These are phyloP conservation scores for Muschampia plurimacula DNA, from an alignment of 2,888 invertebrate species.

Conservation along the genomic window DNA sequence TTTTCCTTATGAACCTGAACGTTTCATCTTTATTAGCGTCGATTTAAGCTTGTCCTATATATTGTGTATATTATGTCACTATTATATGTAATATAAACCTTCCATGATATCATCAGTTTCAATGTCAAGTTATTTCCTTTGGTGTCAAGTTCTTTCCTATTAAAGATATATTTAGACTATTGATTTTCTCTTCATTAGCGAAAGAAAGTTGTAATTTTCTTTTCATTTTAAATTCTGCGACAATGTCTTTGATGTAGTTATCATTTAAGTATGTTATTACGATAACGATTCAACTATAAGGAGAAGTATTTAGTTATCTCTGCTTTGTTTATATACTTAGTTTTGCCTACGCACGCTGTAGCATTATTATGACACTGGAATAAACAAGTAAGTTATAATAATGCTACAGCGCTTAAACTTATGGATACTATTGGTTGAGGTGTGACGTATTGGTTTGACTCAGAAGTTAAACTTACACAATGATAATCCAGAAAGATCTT, in stretches of 20 bases:
- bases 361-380: too few species aligned
- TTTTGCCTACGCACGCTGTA: too few species aligned
- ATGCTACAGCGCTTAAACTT: not conserved
- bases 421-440: not conserved
- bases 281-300: too few species aligned
- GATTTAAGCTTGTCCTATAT: slow-evolving; percentile 55
- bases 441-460: slow-evolving; percentile 13
- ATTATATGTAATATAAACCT: not conserved
- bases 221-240: not conserved
- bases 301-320: too few species aligned
- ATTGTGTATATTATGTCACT: slow-evolving; percentile 26
- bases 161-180: slow-evolving; percentile 16
- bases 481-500: slow-evolving; percentile 34
- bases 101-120: slow-evolving; percentile 57
- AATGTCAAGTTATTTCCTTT: slow-evolving; percentile 48
- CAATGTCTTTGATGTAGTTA: not conserved
- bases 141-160: slow-evolving; percentile 1
- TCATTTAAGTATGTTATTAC: too few species aligned
- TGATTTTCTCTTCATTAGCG: slow-evolving; percentile 34
- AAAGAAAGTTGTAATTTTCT: slow-evolving; percentile 19
- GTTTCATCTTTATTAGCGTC: slow-evolving; percentile 58
- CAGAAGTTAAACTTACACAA: slow-evolving; percentile 24
- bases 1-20: slow-evolving; percentile 38
- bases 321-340: too few species aligned
- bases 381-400: too few species aligned